Evolutionary conservation across 2,888 invertebrate genomes (phyloP), one percentile per base, ranked within the genome.

Genomic region (Spodoptera picta): DNA sequence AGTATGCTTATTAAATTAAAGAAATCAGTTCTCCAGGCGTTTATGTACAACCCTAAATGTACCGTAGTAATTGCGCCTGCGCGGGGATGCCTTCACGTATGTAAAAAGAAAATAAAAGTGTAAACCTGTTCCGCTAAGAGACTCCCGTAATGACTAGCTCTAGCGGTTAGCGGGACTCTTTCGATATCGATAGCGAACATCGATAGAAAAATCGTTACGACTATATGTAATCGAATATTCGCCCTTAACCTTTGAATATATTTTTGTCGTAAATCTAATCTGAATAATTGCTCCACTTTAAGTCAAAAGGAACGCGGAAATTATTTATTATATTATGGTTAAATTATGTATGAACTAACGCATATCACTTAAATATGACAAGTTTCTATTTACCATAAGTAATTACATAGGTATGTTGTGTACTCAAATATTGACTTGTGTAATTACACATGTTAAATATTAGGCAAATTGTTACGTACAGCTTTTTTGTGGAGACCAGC

Each of bases 61-160:
- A 82, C 87, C 87, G 87, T 87, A 85, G 88, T 90, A 90, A 90
- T 90, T 87, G 91, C 85, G 64, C 65, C 63, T 69, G 73, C 69
- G 70, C 80, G 81, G 83, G 87, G 90, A 90, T 89, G 83, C 89
- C 90, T 87, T 82, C 86, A 85, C 90, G 89, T 85, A 80, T 81
- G 83, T 85, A 84, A 89, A 92, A 90, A 88, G 87, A 92, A 90
- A 91, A 89, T 85, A 91, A 92, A 89, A 89, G 88, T 84, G 79
- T 67, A 87, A 90, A 90, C 91, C 86, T 81, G 92, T 90, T 92
- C 89, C 90, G 88, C 91, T 90, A 89, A 87, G 86, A 82, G 80
- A 73, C 84, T 90, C 91, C 91, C 85, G 90, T 92, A 91, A 92
- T 90, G 88, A 90, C 90, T 87, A 82, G 85, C 76, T 60, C 73